Base-by-base conservation (phyloP, 2,888 invertebrate genomes). In the Sarcophaga variegata region DNA sequence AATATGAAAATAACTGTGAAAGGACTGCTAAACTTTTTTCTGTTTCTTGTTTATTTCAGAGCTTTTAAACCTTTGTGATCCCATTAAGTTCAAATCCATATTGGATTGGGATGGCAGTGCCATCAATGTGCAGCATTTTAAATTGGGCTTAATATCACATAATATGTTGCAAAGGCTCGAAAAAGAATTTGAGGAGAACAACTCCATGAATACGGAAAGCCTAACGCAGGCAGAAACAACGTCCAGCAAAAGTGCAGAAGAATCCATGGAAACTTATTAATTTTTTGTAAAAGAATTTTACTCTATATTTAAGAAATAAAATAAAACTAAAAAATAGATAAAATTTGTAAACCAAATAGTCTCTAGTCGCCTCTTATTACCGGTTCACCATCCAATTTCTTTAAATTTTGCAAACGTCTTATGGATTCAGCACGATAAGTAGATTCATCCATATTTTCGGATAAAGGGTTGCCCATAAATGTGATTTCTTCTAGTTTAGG, bases 341-440 rank as follows among this genome's bases (percentile, higher is more conserved):
- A 77, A 64, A 22, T 27, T 70, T 66, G 20, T n/a, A 54, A 14
- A 8, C 1, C 37, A 37, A 37, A 2, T 37, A 10, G 37, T 6
- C n/a, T 25, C 80, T 77, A 89, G 74, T 89, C 89, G 37, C 83
- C 88, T 22, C 88, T 79, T 70, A 89, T 89, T 12, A 89, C 95
- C 0, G 97, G 96, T 90, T 97, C 96, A 0, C 97, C 97, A 90
- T 97, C 97, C 17, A 97, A 93, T 92, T 97, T 97, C 93, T 96
- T 96, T 77, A 98, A 92, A 92, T 96, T 95, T 63, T 97, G 97
- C 37, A 98, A 93, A 83, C 96, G 94, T 88, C 95, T 95, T 0
- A 95, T 95, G 0, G 96, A 97, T 91, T 97, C 97, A 0, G 94
- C 92, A 2, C 96, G 94, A 96, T 96, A 97, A 0, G 94, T 93